Evolutionary conservation across 2,888 invertebrate species (phyloP).

Genomic region (Stratiomys singularior): DNA sequence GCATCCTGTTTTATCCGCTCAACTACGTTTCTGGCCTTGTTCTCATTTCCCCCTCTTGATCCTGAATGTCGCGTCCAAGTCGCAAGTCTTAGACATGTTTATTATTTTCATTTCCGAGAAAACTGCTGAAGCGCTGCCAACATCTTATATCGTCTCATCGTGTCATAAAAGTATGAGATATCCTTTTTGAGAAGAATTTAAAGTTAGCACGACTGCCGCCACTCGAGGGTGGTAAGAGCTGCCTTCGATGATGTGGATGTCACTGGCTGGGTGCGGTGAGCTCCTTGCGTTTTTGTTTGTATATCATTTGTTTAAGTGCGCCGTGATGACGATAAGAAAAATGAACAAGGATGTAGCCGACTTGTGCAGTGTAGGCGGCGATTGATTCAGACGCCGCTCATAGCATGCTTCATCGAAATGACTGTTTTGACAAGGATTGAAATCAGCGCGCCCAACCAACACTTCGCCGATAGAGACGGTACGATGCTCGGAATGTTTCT

Average conservation of each 20-base stretch:
- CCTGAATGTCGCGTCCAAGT: slow-evolving; percentile 4
- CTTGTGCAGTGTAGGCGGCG: not conserved
- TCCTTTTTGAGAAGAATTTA: slow-evolving; percentile 7
- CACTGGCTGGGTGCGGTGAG: not conserved
- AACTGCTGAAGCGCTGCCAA: not conserved
- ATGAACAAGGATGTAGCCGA: slow-evolving; percentile 1
- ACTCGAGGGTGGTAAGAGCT: not conserved
- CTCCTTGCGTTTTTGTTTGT: slow-evolving; percentile 24
- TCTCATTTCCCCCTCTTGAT: slow-evolving; percentile 2
- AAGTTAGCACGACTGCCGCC: not conserved
- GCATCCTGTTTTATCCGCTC: not conserved
- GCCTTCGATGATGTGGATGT: not conserved
- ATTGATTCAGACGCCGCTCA: not conserved
- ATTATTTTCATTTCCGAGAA: slow-evolving; percentile 42
- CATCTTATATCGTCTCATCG: not conserved
- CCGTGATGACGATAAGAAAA: slow-evolving; percentile 11
- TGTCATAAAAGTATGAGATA: not conserved
- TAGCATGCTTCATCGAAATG: no score
- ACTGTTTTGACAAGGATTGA: not conserved
- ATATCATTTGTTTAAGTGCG: slow-evolving; percentile 42
- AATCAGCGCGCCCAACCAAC: not conserved
- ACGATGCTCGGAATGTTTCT: no score
- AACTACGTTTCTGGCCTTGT: not conserved
- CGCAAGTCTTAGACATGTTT: slow-evolving; percentile 40
- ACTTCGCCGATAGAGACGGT: no score